Percentiles rank a stretch among this genome's conserved stretches.
phyloP scores from a whole-genome alignment of 2,113 vertebrate species.

The Epinephelus lanceolatus region DNA sequence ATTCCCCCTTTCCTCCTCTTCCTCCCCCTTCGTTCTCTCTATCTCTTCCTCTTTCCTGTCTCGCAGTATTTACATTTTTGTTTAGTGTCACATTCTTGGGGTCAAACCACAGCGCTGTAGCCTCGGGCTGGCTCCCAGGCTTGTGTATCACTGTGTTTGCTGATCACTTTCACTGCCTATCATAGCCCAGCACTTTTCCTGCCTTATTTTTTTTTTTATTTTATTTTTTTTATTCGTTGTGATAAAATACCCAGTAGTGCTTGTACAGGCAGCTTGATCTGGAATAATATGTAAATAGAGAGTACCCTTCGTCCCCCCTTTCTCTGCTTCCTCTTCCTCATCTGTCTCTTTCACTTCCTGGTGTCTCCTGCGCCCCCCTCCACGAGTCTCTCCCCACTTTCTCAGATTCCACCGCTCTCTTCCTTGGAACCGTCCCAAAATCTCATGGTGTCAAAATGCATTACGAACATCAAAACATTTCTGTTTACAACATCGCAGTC shows the following conservation, averaged over 20 bases:
- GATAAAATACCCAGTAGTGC: constrained; percentile 64
- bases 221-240: constrained; percentile 49
- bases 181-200: constrained; percentile 37
- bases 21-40: background rate
- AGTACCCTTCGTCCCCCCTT: background rate
- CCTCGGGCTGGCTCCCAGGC: constrained; percentile 74
- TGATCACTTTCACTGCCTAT: constrained; percentile 63
- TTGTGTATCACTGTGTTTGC: constrained; percentile 74
- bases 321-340: background rate
- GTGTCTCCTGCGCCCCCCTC: background rate
- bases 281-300: constrained; percentile 73
- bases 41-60: constrained; percentile 10
- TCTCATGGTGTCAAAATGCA: constrained; percentile 85
- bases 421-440: constrained; percentile 85
- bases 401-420: constrained; percentile 38
- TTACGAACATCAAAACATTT: constrained; percentile 93
- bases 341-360: constrained; percentile 39
- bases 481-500: constrained; percentile 90
- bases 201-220: constrained; percentile 27
- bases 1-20: background rate
- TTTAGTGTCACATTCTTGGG: constrained; percentile 75
- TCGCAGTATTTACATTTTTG: constrained; percentile 75
- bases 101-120: constrained; percentile 73
- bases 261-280: constrained; percentile 53
- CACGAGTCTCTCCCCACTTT: constrained; percentile 24